Base-by-base conservation (phyloP, 2,888 invertebrate genomes). In the Cactoblastis cactorum region DNA sequence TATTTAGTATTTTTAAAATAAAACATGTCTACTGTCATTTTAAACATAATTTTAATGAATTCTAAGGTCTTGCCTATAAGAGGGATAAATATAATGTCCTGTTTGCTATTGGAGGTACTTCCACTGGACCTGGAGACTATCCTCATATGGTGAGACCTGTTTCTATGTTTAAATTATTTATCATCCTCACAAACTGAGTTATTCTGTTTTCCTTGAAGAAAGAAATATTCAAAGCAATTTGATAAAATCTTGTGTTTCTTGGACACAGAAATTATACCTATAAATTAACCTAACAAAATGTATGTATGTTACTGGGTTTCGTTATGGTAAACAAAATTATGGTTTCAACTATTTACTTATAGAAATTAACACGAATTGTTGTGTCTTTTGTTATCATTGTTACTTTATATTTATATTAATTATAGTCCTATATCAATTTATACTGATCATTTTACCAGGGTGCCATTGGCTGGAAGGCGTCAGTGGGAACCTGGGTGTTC, bases 401-500 rank as follows among this genome's bases (percentile, higher is more conserved):
- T n/a, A n/a, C n/a, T n/a, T n/a, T n/a, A n/a, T n/a, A n/a, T n/a
- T n/a, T n/a, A 22, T 22, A 22, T 22, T 22, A 22, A 22, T 22
- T 4, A 22, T 28, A 28, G 9, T 9, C 28, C 9, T 4, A 22
- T 22, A 22, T 22, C 6, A 4, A 4, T 22, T 22, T 4, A 3
- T 22, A 22, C 22, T 6, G 6, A 32, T 32, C 9, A 9, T 9
- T 2, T 58, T 57, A n/a, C 55, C 61, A 82, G 81, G 80, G 73
- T 6, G 80, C 83, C 32, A 61, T 83, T 53, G 83, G 83, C 1
- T 84, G 83, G 84, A 54, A 63, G 41, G 69, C 76, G 1, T 41
- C 57, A 0, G 41, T 46, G 0, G 71, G 75, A 2, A 61, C 62
- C 0, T 82, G 78, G 78, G 39, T 69, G 8, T 84, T 83, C 58